Conservation (phyloP, 2,888 invertebrate species). For the Polydrusus pterygomalis region DNA sequence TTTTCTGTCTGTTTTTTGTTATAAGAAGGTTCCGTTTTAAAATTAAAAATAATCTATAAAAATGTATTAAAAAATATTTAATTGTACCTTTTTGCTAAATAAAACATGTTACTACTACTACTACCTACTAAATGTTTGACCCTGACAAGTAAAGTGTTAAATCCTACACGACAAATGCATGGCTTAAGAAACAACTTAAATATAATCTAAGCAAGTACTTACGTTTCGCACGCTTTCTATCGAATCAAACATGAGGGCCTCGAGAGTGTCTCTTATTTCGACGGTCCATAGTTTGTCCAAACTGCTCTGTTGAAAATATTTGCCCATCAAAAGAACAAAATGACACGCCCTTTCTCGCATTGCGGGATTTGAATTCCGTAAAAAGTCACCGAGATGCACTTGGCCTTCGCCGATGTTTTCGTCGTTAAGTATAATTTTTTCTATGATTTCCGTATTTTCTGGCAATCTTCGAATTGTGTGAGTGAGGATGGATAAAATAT, state of each 20-base stretch:
- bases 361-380: constrained; percentile 76
- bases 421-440: constrained; percentile 75
- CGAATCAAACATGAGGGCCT: constrained; percentile 78
- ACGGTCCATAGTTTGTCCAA: constrained; percentile 79
- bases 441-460: constrained; percentile 84
- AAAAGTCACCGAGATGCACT: constrained; percentile 74
- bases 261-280: constrained; percentile 76
- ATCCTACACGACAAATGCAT: too few species aligned
- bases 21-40: too few species aligned
- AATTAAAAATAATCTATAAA: too few species aligned
- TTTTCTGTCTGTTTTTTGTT: too few species aligned
- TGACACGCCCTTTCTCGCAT: constrained; percentile 80
- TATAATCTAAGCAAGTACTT: too few species aligned
- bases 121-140: too few species aligned
- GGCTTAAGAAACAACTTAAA: too few species aligned
- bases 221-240: constrained; percentile 77
- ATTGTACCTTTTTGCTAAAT: too few species aligned
- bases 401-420: constrained; percentile 62
- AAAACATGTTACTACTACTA: too few species aligned
- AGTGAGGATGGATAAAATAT: constrained; percentile 83
- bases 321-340: constrained; percentile 81
- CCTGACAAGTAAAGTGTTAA: too few species aligned
- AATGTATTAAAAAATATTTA: too few species aligned
- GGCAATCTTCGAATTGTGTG: constrained; percentile 84
- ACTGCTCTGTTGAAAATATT: constrained; percentile 78